phyloP scores from a whole-genome alignment of 1,140 invertebrate genomes.

The Saxidomus purpurata region DNA sequence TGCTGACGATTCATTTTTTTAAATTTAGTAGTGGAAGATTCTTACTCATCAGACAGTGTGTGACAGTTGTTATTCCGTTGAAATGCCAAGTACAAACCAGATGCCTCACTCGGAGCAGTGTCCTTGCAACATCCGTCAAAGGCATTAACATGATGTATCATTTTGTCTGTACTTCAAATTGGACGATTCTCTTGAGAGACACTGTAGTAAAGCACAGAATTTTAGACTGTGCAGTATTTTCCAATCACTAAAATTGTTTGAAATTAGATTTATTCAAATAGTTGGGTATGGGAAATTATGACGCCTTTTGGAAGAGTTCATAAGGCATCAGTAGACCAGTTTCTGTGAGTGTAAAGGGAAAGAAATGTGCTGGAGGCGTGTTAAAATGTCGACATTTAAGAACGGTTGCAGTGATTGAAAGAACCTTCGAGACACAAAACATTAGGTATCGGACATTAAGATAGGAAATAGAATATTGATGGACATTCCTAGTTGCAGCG shows the following conservation, averaged over 20 bases:
- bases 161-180: not conserved
- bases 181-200: not conserved
- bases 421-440: not conserved
- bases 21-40: too few species aligned
- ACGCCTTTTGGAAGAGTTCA: not conserved
- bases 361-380: not conserved
- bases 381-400: not conserved
- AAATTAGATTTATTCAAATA: conserved; percentile 18
- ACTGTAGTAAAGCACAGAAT: not conserved
- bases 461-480: not conserved
- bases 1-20: too few species aligned
- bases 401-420: not conserved
- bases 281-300: not conserved
- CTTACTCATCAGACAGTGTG: too few species aligned
- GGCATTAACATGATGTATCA: not conserved
- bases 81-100: not conserved
- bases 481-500: not conserved
- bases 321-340: not conserved
- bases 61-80: not conserved
- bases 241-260: not conserved
- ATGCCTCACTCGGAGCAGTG: not conserved
- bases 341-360: not conserved
- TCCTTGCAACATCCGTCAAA: not conserved
- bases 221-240: conserved; percentile 1
- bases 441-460: not conserved